Conservation (phyloP, 2,797 vertebrate species). For the Poeciliopsis paucimaculata region DNA sequence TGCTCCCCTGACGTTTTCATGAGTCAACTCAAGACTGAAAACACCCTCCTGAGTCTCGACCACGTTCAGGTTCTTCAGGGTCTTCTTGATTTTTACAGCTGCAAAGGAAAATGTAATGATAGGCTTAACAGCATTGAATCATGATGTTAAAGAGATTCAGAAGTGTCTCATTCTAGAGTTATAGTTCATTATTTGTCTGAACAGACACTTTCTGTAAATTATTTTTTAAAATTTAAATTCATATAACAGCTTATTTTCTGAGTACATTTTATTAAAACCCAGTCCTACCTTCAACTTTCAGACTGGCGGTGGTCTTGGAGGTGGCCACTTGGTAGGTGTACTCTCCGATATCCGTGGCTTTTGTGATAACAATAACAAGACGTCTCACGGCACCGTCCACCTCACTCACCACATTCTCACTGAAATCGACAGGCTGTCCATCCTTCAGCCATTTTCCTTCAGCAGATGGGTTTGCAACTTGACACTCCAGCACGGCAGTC, state of each 20-base stretch:
- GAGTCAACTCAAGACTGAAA: constrained; percentile 93
- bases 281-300: constrained; percentile 92
- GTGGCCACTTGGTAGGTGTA: constrained; percentile 95
- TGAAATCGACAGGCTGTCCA: constrained; percentile 81
- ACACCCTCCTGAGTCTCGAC: constrained; percentile 93
- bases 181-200: background rate
- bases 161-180: background rate
- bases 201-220: background rate
- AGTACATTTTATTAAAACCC: background rate
- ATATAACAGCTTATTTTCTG: background rate
- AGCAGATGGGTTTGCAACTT: constrained; percentile 91
- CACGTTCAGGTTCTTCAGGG: constrained; percentile 93
- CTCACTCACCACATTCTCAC: constrained; percentile 84
- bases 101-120: background rate
- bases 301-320: constrained; percentile 92
- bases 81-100: constrained; percentile 99
- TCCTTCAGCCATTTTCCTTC: constrained; percentile 93
- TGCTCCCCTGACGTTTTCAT: constrained; percentile 89
- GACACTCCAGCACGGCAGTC: constrained; percentile 89
- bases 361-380: constrained; percentile 86
- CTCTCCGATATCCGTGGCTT: constrained; percentile 90
- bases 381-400: constrained; percentile 84
- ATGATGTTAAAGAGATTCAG: background rate
- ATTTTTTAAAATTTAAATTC: background rate
- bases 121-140: background rate